Evolutionary conservation across 2,888 invertebrate genomes (phyloP).

Genomic region (Glyphotaelius pellucidus): DNA sequence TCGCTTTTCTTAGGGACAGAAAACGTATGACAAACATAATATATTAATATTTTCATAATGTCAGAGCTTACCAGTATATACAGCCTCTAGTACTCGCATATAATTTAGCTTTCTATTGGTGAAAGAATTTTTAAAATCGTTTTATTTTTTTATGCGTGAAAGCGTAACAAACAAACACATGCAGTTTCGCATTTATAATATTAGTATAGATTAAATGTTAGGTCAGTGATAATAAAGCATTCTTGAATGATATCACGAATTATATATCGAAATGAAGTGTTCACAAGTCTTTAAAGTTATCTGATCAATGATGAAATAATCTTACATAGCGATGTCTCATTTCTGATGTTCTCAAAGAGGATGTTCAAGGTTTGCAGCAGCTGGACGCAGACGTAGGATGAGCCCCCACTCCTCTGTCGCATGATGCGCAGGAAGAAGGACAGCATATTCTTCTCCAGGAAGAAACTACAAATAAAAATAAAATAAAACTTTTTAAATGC

Average conservation of each 20-base stretch:
- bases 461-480: slow-evolving; percentile 86
- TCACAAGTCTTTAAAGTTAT: background rate
- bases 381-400: slow-evolving; percentile 97
- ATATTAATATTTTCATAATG: too few relatives aligned
- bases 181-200: too few relatives aligned
- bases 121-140: too few relatives aligned
- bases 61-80: too few relatives aligned
- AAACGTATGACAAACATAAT: too few relatives aligned
- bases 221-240: background rate
- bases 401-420: slow-evolving; percentile 96
- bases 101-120: too few relatives aligned
- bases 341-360: slow-evolving; percentile 98
- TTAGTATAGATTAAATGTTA: background rate
- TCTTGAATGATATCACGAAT: background rate
- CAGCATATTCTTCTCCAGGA: slow-evolving; percentile 99
- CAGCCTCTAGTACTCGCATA: too few relatives aligned
- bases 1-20: too few relatives aligned
- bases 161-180: too few relatives aligned
- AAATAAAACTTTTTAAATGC: background rate
- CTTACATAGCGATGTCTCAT: slow-evolving; percentile 99
- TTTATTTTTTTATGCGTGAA: too few relatives aligned
- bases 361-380: slow-evolving; percentile 98
- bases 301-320: background rate
- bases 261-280: background rate
- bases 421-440: slow-evolving; percentile 98